Evolutionary conservation across 2,113 vertebrate species (phyloP).

Genomic region (Megaceryle maxima): DNA sequence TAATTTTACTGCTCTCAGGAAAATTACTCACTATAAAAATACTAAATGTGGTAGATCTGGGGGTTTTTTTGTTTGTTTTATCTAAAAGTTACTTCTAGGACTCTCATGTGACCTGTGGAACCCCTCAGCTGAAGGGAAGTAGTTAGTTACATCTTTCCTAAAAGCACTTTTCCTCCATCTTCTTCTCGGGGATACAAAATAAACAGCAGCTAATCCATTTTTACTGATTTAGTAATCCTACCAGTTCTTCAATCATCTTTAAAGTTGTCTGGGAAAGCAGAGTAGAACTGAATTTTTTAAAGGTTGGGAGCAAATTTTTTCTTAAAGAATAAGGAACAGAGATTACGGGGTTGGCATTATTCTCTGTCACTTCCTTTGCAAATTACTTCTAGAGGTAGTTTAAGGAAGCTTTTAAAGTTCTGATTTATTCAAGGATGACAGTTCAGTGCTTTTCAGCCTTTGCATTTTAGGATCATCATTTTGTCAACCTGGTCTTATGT

Average conservation of each 20-base stretch:
- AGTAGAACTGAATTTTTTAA: neutral
- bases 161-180: neutral
- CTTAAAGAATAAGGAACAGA: neutral
- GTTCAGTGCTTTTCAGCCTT: neutral
- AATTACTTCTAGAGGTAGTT: neutral
- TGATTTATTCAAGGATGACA: neutral
- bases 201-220: neutral
- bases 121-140: neutral
- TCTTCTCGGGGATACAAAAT: neutral
- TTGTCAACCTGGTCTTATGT: neutral
- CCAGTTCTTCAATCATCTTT: neutral
- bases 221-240: neutral
- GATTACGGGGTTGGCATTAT: neutral
- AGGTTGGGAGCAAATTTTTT: neutral
- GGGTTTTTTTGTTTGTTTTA: neutral
- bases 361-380: neutral
- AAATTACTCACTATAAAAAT: neutral
- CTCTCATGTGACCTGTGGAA: neutral
- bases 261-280: neutral
- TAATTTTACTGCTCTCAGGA: neutral
- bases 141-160: neutral
- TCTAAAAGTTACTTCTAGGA: neutral
- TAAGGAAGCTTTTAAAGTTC: neutral
- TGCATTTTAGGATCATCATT: neutral
- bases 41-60: neutral